Base-by-base conservation (phyloP, 2,888 invertebrate species). In the Andrena flavipes region DNA sequence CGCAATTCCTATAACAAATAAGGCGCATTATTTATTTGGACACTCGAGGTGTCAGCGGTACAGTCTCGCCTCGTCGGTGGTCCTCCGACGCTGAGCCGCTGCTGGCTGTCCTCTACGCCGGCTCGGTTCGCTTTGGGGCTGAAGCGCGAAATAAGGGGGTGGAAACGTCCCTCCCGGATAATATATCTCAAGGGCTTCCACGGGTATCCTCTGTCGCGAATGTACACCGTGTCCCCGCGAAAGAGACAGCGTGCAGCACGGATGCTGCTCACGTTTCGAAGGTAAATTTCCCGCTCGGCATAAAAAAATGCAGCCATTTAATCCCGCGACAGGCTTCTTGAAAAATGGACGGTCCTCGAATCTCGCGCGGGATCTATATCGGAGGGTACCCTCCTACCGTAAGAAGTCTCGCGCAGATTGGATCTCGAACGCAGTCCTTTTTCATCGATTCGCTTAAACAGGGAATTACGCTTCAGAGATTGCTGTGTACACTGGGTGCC, bases 1-100 rank as follows among this genome's bases (percentile, higher is more conserved):
- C 76, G 78, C 84, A 83, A 85, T 88, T 86, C 71, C 70, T 88
- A 87, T 87, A 90, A 91, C 91, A 91, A 91, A 91, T 91, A 91
- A 91, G 89, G 88, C 80, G 86, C 89, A 91, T 91, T 91, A 91
- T 91, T 91, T 91, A 90, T 91, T 90, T 89, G 86, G 89, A 91
- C 90, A 87, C 89, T 90, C 85, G 89, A 89, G 85, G 86, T 91
- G 91, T 91, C 91, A 88, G 90, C 87, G 87, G 88, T 89, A 90
- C 89, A 90, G 90, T 91, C 56, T 23, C 86, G 89, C 87, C 86
- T 87, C 87, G 86, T 82, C 69, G 80, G 30, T 30, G 23, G 79
- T 67, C 70, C 80, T 29, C 23, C 65, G 59, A 42, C 60, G n/a
- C 35, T 23, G 30, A 16, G 42, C 42, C 42, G 62, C 49, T 74